These are phyloP conservation scores for Pachliopta kotzebuea DNA, from an alignment of 2,888 invertebrate genomes.

Conservation along the genomic window DNA sequence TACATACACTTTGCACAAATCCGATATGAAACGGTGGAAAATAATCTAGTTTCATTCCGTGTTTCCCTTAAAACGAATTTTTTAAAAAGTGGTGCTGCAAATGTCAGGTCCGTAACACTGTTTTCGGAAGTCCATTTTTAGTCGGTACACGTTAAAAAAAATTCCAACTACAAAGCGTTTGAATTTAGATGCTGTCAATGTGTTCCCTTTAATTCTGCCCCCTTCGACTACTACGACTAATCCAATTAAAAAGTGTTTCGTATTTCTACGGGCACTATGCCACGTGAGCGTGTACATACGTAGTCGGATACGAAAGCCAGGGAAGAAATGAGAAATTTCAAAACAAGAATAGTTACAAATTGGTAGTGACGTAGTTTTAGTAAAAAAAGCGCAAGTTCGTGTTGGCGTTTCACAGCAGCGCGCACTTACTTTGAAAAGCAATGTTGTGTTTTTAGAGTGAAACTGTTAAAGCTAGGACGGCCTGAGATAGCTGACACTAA, in stretches of 20 bases:
- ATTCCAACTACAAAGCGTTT: conserved; percentile 15
- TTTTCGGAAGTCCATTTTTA: conserved; percentile 20
- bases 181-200: conserved; percentile 18
- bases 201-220: conserved; percentile 12
- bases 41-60: neutral
- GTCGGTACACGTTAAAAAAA: conserved; percentile 11
- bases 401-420: conserved; percentile 7
- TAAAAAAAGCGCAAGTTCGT: conserved; percentile 2
- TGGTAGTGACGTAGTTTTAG: conserved; percentile 16
- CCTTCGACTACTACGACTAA: conserved; percentile 5
- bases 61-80: conserved; percentile 4
- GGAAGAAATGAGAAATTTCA: conserved; percentile 3
- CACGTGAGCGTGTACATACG: neutral
- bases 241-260: conserved; percentile 23
- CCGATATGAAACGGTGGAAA: neutral
- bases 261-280: conserved; percentile 1
- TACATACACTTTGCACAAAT: neutral
- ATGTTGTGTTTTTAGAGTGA: conserved; percentile 8
- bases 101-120: conserved; percentile 14
- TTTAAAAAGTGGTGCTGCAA: conserved; percentile 4
- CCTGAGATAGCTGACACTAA: conserved; percentile 2
- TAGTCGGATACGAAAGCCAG: neutral
- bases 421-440: conserved; percentile 18
- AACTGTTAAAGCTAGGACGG: conserved; percentile 4
- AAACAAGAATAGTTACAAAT: conserved; percentile 14